Conservation (phyloP, 2,113 vertebrate genomes). For the Eulemur rufifrons region DNA sequence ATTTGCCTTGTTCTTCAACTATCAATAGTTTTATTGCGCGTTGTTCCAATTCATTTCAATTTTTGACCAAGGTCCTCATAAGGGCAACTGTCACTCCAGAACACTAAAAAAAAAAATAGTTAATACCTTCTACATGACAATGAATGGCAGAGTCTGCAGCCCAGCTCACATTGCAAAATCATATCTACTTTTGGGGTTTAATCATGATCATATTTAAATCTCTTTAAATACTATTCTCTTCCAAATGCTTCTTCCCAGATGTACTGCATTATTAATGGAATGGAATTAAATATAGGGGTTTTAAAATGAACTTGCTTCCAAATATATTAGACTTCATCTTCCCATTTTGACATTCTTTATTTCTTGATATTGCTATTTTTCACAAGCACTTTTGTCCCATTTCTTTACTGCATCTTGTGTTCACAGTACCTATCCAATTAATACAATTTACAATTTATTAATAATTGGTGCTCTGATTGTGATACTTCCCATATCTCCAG, state of each 20-base stretch:
- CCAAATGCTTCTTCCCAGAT: slow-evolving; percentile 67
- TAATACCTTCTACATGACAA: neutral
- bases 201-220: slow-evolving; percentile 68
- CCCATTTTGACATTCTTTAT: slow-evolving; percentile 58
- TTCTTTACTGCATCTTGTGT: slow-evolving; percentile 43
- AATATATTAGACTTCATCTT: slow-evolving; percentile 76
- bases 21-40: neutral
- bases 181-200: slow-evolving; percentile 46
- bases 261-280: slow-evolving; percentile 74
- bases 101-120: neutral
- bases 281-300: slow-evolving; percentile 74
- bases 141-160: neutral
- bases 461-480: neutral
- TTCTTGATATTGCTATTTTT: slow-evolving; percentile 66
- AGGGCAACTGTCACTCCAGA: neutral
- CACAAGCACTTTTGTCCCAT: neutral
- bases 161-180: neutral
- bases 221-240: slow-evolving; percentile 63
- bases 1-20: neutral
- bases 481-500: too few species aligned
- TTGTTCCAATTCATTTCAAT: neutral
- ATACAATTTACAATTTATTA: neutral
- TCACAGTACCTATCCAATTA: slow-evolving; percentile 2
- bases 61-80: neutral
- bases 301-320: slow-evolving; percentile 75